Conservation (phyloP, 2,797 vertebrate genomes). For the Premnoplex brunnescens region DNA sequence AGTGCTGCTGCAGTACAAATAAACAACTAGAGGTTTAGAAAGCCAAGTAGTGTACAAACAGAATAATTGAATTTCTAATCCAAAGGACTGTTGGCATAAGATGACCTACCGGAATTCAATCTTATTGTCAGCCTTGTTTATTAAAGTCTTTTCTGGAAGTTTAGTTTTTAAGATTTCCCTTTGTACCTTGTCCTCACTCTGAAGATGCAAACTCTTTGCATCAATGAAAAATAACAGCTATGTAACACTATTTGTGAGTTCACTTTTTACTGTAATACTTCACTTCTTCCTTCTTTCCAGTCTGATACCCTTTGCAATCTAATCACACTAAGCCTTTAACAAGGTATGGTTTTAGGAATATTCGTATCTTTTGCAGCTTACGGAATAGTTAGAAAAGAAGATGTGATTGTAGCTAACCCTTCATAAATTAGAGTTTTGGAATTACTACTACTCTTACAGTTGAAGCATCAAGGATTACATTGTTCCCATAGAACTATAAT, state of each 20-base stretch:
- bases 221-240: background rate
- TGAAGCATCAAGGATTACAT: background rate
- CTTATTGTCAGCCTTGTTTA: background rate
- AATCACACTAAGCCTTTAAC: background rate
- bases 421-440: background rate
- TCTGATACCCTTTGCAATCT: background rate
- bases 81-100: background rate
- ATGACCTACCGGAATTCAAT: background rate
- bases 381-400: background rate
- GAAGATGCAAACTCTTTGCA: background rate
- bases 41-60: background rate
- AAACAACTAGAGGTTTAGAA: background rate
- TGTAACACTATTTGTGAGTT: background rate
- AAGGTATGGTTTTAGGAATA: background rate
- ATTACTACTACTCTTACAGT: background rate
- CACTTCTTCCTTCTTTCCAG: background rate
- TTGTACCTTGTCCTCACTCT: background rate
- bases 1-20: background rate
- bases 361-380: background rate
- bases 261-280: background rate
- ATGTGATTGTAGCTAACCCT: background rate
- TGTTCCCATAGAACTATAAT: background rate
- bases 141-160: background rate
- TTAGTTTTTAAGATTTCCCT: background rate
- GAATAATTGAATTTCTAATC: conserved; percentile 27